phyloP scores from a whole-genome alignment of 2,113 vertebrate genomes.

The Thymallus thymallus region DNA sequence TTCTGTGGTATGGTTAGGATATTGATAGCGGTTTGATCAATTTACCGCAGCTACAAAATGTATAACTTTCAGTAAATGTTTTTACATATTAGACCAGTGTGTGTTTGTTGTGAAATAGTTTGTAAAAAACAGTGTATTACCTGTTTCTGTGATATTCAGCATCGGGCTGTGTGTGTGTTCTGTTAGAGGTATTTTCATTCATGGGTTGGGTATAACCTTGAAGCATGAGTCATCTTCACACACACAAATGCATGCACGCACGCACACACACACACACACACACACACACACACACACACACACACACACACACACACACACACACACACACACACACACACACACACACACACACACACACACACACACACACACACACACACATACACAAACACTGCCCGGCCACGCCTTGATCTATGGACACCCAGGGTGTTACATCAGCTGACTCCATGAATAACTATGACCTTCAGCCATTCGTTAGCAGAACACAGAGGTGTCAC shows the following conservation, averaged over 20 bases:
- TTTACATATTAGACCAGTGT: no score
- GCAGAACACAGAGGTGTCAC: no score
- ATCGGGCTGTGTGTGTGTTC: neutral
- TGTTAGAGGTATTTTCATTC: neutral
- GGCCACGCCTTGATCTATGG: neutral
- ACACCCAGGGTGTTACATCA: neutral
- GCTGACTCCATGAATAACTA: constrained; percentile 13
- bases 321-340: neutral
- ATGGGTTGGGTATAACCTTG: constrained; percentile 33
- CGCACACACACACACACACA: neutral
- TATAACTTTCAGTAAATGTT: no score
- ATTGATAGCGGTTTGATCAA: no score
- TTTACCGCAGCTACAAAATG: no score
- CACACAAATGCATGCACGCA: neutral
- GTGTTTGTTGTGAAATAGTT: no score
- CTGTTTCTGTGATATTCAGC: no score
- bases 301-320: neutral
- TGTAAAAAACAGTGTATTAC: no score
- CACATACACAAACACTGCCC: neutral
- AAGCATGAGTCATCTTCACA: constrained; percentile 32
- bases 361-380: neutral
- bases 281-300: neutral
- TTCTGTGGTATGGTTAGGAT: no score
- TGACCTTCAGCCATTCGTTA: constrained; percentile 5
- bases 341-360: neutral